A percentile compares a stretch with the other conserved stretches of the same genome.
Conservation (phyloP, 2,113 vertebrate species). For the Bambusicola thoracicus region DNA sequence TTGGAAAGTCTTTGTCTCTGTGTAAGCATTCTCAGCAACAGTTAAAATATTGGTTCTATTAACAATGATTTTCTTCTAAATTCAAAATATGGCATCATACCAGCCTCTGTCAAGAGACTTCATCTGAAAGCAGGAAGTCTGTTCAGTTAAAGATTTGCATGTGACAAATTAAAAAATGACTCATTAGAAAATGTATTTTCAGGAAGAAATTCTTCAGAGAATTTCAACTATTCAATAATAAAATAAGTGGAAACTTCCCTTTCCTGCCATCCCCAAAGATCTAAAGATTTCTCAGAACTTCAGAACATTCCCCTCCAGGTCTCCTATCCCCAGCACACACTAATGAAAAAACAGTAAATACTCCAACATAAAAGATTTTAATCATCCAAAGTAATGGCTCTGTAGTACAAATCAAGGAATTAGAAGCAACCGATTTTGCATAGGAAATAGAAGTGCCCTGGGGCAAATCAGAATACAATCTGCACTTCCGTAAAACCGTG, state of each 20-base stretch:
- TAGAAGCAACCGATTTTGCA: slow-evolving; percentile 34
- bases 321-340: neutral
- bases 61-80: neutral
- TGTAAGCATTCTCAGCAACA: neutral
- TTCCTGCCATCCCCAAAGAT: neutral
- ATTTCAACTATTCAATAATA: neutral
- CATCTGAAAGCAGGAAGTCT: neutral
- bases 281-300: slow-evolving; percentile 36
- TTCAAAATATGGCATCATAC: neutral
- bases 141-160: neutral
- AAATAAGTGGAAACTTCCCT: neutral
- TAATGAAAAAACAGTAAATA: slow-evolving; percentile 39
- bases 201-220: neutral
- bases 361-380: slow-evolving; percentile 47
- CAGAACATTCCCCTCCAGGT: neutral
- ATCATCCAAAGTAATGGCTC: neutral
- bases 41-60: neutral
- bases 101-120: neutral
- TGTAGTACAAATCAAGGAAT: slow-evolving; percentile 65
- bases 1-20: neutral
- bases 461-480: slow-evolving; percentile 41
- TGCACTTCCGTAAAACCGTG: neutral
- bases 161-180: neutral
- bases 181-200: neutral
- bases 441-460: slow-evolving; percentile 32